Conservation (phyloP, 2,888 invertebrate species). For the Eucera pruinosa region DNA sequence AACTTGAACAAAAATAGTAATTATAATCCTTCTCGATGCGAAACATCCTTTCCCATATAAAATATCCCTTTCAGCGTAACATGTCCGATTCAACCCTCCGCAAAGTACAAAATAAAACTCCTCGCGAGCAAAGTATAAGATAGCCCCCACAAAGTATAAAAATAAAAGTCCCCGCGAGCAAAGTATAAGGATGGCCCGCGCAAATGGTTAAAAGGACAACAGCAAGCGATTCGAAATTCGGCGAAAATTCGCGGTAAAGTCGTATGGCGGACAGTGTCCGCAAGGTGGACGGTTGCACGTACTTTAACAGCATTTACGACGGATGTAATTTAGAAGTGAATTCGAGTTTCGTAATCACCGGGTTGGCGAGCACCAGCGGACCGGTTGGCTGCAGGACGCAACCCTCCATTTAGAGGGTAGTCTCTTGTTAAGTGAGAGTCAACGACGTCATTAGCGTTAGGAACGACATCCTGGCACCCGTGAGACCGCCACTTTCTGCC, state of each 20-base stretch:
- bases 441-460: conserved; percentile 79
- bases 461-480: conserved; percentile 75
- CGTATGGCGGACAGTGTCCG: neutral
- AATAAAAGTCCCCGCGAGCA: too few relatives aligned
- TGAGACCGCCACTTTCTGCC: conserved; percentile 68
- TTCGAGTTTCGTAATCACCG: conserved; percentile 72
- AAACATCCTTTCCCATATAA: too few relatives aligned
- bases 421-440: conserved; percentile 79
- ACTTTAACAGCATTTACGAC: conserved; percentile 64
- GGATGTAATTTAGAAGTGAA: conserved; percentile 71
- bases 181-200: too few relatives aligned
- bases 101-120: too few relatives aligned
- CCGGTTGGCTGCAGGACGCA: conserved; percentile 64
- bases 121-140: too few relatives aligned
- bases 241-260: conserved; percentile 33
- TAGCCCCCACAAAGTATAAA: too few relatives aligned
- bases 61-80: too few relatives aligned
- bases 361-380: conserved; percentile 63
- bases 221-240: conserved; percentile 8
- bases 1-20: too few relatives aligned
- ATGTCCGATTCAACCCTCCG: too few relatives aligned
- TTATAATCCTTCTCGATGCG: too few relatives aligned
- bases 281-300: conserved; percentile 37
- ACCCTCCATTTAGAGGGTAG: conserved; percentile 77
- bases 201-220: neutral